Evolutionary conservation across 2,797 vertebrate species (phyloP), one percentile per base, ranked within the genome.

Genomic region (Amblyopsis hoosieri): DNA sequence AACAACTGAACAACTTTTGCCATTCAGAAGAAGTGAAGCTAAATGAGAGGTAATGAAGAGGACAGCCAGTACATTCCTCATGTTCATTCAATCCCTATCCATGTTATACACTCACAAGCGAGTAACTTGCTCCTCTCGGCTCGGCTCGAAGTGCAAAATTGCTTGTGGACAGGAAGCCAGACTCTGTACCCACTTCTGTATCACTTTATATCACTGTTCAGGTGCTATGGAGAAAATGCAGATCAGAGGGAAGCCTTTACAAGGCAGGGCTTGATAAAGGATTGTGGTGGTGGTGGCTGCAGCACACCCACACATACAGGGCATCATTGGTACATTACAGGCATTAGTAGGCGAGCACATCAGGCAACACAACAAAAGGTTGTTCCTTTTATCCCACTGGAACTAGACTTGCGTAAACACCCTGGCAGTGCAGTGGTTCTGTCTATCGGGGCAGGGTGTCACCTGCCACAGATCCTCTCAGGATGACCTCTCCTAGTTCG

Each of bases 301-400:
- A 29, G 23, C 23, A 4, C 23, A 29, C 23, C 23, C 77, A 76
- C 66, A 67, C 60, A 37, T 69, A 60, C 64, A 70, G 57, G 64
- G 71, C 58, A 45, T 82, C 73, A 60, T 81, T 82, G 71, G 33
- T 65, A 78, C 85, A 6, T 7, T 37, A 37, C 33, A 86, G 87
- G 85, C 84, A 83, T 42, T 69, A 74, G 67, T 45, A 75, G 63
- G 72, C 71, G 64, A 71, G 62, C 69, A 74, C 72, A 79, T 73
- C 66, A 77, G 76, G 74, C 72, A 74, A 73, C 75, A 64, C 75
- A 60, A 67, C 23, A 75, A 78, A 74, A 61, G 54, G 47, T 12
- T 37, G 72, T 13, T 4, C 69, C 63, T 51, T 31, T 60, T 23
- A 1, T 71, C 62, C 54, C 57, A 66, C 68, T 48, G 14, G 50